Evolutionary conservation across 2,113 vertebrate species (phyloP).

Genomic region (Myotis yumanensis): DNA sequence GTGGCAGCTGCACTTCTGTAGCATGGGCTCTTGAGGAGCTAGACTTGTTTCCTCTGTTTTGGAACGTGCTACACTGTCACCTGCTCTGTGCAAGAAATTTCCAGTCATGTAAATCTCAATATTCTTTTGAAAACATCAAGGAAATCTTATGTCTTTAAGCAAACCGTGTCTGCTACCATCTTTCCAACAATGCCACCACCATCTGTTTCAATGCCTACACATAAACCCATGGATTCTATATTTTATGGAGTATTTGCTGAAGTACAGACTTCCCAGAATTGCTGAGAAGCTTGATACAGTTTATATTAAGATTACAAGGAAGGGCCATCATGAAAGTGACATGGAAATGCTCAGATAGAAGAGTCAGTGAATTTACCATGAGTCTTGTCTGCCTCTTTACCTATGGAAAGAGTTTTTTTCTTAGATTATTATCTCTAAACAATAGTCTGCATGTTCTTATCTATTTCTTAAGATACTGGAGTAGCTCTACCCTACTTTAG

Average conservation of each 20-base stretch:
- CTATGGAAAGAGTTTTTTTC: not conserved
- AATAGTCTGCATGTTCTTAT: not conserved
- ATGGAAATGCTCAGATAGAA: not conserved
- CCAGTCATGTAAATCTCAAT: not conserved
- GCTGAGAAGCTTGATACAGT: not conserved
- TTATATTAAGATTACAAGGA: not conserved
- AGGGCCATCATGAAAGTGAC: not conserved
- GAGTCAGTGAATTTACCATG: not conserved
- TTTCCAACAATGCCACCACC: not conserved
- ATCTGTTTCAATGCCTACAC: not conserved
- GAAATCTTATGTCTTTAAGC: not conserved
- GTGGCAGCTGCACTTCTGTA: not conserved
- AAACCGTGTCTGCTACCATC: not conserved
- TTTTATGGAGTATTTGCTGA: not conserved
- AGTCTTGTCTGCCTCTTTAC: not conserved
- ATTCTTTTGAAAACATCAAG: not conserved
- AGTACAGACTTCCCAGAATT: constrained; percentile 1
- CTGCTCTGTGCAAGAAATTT: not conserved
- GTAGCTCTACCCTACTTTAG: not conserved
- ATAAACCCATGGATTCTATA: not conserved
- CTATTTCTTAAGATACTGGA: not conserved
- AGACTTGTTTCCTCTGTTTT: not conserved
- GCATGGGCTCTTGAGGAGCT: not conserved
- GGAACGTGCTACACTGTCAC: not conserved
- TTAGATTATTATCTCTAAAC: not conserved